Base-by-base conservation (phyloP, 2,113 vertebrate species). In the Triplophysa rosa region DNA sequence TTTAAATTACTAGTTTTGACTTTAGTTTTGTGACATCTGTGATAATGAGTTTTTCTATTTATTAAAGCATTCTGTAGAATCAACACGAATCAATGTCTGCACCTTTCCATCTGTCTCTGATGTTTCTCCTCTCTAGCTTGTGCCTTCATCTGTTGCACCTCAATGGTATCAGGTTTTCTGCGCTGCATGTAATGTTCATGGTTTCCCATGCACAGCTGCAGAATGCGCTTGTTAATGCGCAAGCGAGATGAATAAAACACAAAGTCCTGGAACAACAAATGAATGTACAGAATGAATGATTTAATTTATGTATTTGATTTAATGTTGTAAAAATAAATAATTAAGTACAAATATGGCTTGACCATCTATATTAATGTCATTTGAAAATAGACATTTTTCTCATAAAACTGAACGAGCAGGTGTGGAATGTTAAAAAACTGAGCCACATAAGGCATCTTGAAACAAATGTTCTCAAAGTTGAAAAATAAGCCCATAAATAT, bases 101-200 rank as follows among this genome's bases (percentile, higher is more conserved):
- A 98, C 98, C 95, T 94, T 89, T 99, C 97, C 88, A 95, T 80
- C 65, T 97, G 93, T 69, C 93, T 98, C 89, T 98, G 95, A 77
- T 94, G 93, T 88, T 97, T 95, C 89, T 98, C 97, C 82, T 98
- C 95, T 10, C 92, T 91, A 70, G 97, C 96, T 90, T 98, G 97
- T 3, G 97, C 95, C 90, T 96, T 99, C 98, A 99, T 99, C 93
- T 99, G 97, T 85, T 99, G 98, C 7, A 99, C 96, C 90, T 99
- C 98, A 23, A 99, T 98, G 88, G 92, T 96, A 90, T 99, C 97
- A 0, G 96, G 87, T 87, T 97, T 97, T 83, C 97, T 90, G 81
- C 98, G 95, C 56, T 95, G 93, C 94, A 96, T 96, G 83, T 98
- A 98, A 84, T 98, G 91, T 8, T 98, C 96, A 0, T 98, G 97